Conservation (phyloP, 2,888 invertebrate species). For the Drosophila mayaguana region DNA sequence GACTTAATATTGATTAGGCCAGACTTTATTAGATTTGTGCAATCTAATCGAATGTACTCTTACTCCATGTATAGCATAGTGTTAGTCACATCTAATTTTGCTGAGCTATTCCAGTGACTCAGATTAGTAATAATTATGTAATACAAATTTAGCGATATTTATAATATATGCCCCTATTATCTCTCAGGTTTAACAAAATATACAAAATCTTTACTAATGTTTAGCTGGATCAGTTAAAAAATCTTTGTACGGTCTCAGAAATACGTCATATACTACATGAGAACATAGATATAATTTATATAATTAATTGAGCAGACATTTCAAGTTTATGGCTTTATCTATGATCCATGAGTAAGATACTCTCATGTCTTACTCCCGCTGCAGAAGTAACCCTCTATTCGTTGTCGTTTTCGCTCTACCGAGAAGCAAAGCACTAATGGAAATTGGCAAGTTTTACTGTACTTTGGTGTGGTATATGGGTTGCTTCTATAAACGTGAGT, state of each 20-base stretch:
- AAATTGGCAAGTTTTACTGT: conserved; percentile 64
- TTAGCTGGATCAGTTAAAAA: neutral
- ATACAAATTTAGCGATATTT: neutral
- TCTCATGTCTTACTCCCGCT: neutral
- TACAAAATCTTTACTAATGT: no score
- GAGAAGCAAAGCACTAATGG: conserved; percentile 3
- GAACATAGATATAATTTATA: neutral
- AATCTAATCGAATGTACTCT: neutral
- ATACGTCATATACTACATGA: neutral
- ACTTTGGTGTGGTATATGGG: conserved; percentile 41
- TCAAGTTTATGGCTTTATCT: neutral
- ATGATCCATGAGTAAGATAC: neutral
- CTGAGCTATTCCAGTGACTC: neutral
- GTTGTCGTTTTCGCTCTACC: neutral
- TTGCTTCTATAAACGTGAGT: conserved; percentile 33
- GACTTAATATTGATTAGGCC: conserved; percentile 14
- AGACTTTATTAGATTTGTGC: neutral
- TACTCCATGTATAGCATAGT: neutral
- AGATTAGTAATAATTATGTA: neutral
- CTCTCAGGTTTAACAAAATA: no score
- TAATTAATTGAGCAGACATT: neutral
- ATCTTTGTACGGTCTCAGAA: neutral
- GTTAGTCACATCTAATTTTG: neutral
- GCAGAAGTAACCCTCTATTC: neutral
- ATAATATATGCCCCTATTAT: neutral